Evolutionary conservation across 1,140 invertebrate genomes (phyloP), one percentile per base, ranked within the genome.

Genomic region (Drosophila quadrilineata): DNA sequence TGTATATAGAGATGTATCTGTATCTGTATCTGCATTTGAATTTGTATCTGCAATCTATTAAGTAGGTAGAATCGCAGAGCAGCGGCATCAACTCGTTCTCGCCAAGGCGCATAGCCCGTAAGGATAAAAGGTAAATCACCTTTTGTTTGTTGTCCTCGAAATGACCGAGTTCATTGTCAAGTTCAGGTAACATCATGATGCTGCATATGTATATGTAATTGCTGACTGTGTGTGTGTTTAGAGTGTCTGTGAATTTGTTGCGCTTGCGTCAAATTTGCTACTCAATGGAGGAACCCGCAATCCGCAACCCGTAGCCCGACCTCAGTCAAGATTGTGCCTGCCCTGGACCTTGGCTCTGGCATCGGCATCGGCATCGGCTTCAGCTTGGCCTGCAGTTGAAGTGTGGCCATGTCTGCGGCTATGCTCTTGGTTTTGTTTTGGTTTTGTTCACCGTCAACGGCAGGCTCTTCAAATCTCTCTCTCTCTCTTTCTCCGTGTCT

Each of bases 201-300:
- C 24, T 49, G 12, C 22, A 14, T 43, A 31, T 59, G 16, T 26
- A 16, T 60, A 35, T 50, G 35, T 21, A n/a, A n/a, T n/a, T n/a
- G n/a, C n/a, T n/a, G n/a, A n/a, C n/a, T n/a, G n/a, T 19, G 3
- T 36, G 52, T 56, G 16, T 45, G 28, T 58, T 31, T 58, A n/a
- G 24, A 53, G 50, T 28, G 16, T 70, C 49, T 74, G 58, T 75
- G 52, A 59, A 60, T 72, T 63, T 58, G 71, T 63, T 75, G 76
- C 76, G 77, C 76, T 84, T 84, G 76, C 73, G 77, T 84, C 73
- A 73, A 82, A 69, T 72, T 76, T 60, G 68, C 54, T 58, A 69
- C 68, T 75, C 57, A 57, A 70, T 41, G 60, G 53, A 19, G 14
- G 33, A 26, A 9, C 19, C 3, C 9, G 19, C 19, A 41, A 22